phyloP scores from a whole-genome alignment of 2,113 vertebrate species.

The Plecotus auritus region DNA sequence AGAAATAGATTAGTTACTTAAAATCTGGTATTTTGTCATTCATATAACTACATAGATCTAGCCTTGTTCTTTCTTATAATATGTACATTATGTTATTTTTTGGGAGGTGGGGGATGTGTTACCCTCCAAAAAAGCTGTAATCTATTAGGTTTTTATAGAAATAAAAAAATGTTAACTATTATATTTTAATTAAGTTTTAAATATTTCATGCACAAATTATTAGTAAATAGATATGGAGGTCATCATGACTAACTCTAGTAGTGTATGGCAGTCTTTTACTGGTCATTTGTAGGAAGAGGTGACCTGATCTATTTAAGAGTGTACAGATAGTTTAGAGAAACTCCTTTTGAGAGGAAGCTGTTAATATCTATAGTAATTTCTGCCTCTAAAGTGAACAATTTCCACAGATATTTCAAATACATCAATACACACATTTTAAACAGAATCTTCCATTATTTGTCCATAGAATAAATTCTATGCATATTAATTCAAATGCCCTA shows the following conservation, averaged over 20 bases:
- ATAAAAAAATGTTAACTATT: background rate
- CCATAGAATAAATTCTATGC: background rate
- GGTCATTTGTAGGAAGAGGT: background rate
- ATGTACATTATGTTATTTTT: background rate
- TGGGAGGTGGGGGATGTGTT: background rate
- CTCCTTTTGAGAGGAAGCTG: background rate
- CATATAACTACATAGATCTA: background rate
- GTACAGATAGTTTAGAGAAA: background rate
- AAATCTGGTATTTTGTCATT: background rate
- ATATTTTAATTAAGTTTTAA: background rate
- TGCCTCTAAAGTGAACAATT: background rate
- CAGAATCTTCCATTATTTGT: background rate
- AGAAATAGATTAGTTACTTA: background rate
- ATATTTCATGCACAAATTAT: background rate
- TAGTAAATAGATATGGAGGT: background rate
- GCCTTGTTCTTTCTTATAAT: background rate
- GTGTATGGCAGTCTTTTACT: background rate
- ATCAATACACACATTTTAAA: background rate
- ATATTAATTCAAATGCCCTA: background rate
- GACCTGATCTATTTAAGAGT: background rate
- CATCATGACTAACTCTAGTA: background rate
- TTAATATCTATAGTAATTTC: background rate
- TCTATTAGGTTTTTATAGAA: background rate
- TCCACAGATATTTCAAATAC: background rate
- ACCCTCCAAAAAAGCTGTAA: background rate